Conservation (phyloP, 2,113 vertebrate genomes). For the Lethenteron reissneri region DNA sequence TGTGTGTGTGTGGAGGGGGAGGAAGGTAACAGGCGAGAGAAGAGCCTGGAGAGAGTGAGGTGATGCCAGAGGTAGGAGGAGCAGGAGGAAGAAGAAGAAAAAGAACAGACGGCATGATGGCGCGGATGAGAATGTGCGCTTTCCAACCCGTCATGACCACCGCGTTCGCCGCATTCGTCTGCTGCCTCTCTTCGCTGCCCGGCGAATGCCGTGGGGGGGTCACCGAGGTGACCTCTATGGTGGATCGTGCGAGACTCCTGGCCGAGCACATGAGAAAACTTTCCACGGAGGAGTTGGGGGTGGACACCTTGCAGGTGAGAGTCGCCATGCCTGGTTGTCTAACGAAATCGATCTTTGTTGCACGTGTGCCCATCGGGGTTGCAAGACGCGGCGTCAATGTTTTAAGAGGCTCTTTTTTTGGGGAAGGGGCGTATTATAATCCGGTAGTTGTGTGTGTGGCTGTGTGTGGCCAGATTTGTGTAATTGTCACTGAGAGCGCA, state of each 20-base stretch:
- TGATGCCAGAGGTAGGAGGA: too few species aligned
- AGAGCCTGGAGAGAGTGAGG: too few species aligned
- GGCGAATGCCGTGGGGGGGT: slow-evolving; percentile 27
- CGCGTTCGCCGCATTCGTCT: slow-evolving; percentile 18
- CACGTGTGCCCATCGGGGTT: too few species aligned
- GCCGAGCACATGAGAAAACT: slow-evolving; percentile 65
- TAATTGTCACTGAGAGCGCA: too few species aligned
- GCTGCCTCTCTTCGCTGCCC: slow-evolving; percentile 18
- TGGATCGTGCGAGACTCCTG: slow-evolving; percentile 69
- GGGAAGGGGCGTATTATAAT: slow-evolving; percentile 11
- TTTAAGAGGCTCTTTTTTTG: slow-evolving; percentile 17
- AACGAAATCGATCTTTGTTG: too few species aligned
- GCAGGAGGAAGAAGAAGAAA: too few species aligned
- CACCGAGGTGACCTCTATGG: slow-evolving; percentile 55
- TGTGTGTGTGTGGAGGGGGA: too few species aligned
- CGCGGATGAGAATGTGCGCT: too few species aligned
- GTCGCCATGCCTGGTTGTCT: background rate
- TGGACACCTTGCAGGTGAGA: slow-evolving; percentile 73
- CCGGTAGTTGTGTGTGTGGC: background rate
- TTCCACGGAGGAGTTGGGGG: slow-evolving; percentile 68
- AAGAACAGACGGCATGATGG: too few species aligned
- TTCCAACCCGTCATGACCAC: too few species aligned
- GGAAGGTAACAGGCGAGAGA: too few species aligned
- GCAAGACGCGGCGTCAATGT: too few species aligned
- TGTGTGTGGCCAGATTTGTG: background rate